phyloP scores from a whole-genome alignment of 2,888 invertebrate species.

The Hypselothyrea guttata region DNA sequence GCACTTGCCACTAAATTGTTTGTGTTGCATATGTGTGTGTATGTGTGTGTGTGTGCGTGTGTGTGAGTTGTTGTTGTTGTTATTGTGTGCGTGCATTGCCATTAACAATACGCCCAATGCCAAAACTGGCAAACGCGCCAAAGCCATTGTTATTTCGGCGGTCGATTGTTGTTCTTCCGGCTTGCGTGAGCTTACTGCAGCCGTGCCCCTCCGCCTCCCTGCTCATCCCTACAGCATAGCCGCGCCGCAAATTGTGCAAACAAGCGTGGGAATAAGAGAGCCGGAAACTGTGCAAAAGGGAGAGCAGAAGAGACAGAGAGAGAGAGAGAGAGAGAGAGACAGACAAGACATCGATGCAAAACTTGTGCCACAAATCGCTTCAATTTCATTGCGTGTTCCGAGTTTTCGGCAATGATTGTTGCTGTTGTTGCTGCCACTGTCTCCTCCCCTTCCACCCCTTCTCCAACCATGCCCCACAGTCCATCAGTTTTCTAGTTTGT shows the following conservation, averaged over 20 bases:
- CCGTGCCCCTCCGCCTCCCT: constrained; percentile 19
- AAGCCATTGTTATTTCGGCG: constrained; percentile 76
- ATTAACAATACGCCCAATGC: constrained; percentile 78
- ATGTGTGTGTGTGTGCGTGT: constrained; percentile 3
- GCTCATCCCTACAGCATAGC: too few species aligned
- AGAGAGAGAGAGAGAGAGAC: constrained; percentile 9
- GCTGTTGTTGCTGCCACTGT: constrained; percentile 22
- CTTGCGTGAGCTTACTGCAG: constrained; percentile 74
- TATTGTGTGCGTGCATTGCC: constrained; percentile 60
- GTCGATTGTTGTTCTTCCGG: constrained; percentile 77
- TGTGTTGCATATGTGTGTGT: constrained; percentile 40
- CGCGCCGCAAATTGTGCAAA: constrained; percentile 70
- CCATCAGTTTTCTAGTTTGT: constrained; percentile 18
- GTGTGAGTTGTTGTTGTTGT: background rate
- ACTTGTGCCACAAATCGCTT: constrained; percentile 78
- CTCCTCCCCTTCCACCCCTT: constrained; percentile 4
- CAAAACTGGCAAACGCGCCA: constrained; percentile 74
- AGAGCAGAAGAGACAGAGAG: constrained; percentile 10
- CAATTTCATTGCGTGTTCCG: constrained; percentile 77
- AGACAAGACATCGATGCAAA: constrained; percentile 43
- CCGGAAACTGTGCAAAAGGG: too few species aligned
- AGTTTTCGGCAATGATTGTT: constrained; percentile 41
- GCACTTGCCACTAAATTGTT: constrained; percentile 76
- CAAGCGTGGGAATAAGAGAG: constrained; percentile 58
- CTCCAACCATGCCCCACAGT: background rate